Percentiles rank a stretch among this genome's conserved stretches.
These are phyloP conservation scores for Morone chrysops DNA, from an alignment of 2,113 vertebrate genomes.

Conservation along the genomic window DNA sequence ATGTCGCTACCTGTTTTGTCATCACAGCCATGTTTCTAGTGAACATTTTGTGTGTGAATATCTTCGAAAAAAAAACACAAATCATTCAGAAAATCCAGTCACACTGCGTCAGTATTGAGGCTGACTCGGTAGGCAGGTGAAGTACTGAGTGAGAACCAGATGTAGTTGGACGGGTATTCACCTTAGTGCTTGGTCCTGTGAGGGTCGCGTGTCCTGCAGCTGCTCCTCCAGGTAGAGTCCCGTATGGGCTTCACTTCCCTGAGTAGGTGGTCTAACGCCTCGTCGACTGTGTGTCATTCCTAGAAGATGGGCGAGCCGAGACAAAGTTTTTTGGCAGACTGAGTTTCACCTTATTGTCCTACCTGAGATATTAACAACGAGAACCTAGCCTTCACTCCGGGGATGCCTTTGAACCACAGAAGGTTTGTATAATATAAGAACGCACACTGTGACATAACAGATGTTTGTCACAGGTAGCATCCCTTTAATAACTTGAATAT, in stretches of 20 bases:
- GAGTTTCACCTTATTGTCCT: not conserved
- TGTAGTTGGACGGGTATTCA: constrained; percentile 27
- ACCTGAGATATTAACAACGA: not conserved
- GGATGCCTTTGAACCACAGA: not conserved
- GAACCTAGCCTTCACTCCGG: not conserved
- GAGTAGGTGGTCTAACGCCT: constrained; percentile 49
- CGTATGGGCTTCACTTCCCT: constrained; percentile 52
- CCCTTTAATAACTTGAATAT: not conserved
- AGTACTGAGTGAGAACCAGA: not conserved
- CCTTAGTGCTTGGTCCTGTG: constrained; percentile 62
- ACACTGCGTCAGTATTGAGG: not conserved
- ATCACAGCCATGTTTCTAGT: not conserved
- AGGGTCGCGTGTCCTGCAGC: constrained; percentile 50
- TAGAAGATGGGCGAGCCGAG: constrained; percentile 25
- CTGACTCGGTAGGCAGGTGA: not conserved
- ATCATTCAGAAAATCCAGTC: not conserved
- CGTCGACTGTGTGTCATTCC: constrained; percentile 34
- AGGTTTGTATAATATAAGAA: not conserved
- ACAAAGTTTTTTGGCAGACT: not conserved
- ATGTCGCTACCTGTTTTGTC: not conserved
- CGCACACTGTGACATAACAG: not conserved
- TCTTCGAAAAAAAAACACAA: not conserved
- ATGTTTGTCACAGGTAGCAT: not conserved
- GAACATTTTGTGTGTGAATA: not conserved
- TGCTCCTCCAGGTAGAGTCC: constrained; percentile 67